Conservation (phyloP, 2,888 invertebrate species). For the Malachius bipustulatus region DNA sequence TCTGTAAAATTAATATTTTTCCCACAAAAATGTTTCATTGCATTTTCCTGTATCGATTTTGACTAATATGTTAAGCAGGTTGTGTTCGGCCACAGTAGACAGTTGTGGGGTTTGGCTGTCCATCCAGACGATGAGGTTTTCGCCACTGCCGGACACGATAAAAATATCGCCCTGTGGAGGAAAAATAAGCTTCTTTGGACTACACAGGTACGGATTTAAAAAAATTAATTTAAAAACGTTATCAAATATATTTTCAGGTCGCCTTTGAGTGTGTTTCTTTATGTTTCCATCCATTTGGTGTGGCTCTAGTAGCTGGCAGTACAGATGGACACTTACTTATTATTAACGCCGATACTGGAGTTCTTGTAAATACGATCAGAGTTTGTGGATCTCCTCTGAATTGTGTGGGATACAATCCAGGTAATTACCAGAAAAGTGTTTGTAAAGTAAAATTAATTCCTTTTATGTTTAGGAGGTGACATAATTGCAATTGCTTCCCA, state of each 20-base stretch:
- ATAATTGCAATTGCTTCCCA: constrained; percentile 82
- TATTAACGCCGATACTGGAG: constrained; percentile 75
- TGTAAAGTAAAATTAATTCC: constrained; percentile 1
- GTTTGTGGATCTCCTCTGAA: constrained; percentile 81
- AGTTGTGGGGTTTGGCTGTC: constrained; percentile 76
- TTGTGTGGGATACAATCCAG: constrained; percentile 77
- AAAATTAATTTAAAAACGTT: constrained; percentile 4
- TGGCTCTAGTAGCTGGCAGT: constrained; percentile 78
- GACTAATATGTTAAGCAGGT: constrained; percentile 43
- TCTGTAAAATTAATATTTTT: too few species aligned
- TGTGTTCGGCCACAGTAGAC: constrained; percentile 79
- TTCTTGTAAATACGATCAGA: constrained; percentile 70
- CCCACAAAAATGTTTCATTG: too few species aligned
- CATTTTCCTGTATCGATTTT: too few species aligned
- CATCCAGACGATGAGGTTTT: constrained; percentile 87
- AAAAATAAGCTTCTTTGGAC: constrained; percentile 81
- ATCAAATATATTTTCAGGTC: constrained; percentile 39
- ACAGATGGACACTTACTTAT: constrained; percentile 81
- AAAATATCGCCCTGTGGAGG: constrained; percentile 82
- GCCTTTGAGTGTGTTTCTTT: constrained; percentile 82
- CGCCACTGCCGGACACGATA: constrained; percentile 85
- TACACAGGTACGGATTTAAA: constrained; percentile 65
- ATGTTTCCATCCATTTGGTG: constrained; percentile 79
- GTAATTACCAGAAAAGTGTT: constrained; percentile 40
- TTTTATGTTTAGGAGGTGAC: constrained; percentile 57